Evolutionary conservation across 2,888 invertebrate species (phyloP).

Genomic region (Malachius bipustulatus): DNA sequence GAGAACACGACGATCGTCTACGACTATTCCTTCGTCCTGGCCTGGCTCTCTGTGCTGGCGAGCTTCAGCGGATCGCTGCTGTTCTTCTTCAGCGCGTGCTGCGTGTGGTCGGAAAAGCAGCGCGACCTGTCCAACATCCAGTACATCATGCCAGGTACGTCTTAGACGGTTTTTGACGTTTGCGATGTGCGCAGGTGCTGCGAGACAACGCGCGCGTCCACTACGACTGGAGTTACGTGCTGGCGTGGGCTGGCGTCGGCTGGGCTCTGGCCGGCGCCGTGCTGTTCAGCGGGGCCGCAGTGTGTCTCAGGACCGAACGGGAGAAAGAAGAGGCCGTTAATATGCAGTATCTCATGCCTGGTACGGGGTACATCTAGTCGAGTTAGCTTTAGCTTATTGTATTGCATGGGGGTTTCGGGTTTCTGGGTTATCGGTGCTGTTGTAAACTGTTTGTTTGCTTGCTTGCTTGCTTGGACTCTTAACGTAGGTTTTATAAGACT

Average conservation of each 20-base stretch:
- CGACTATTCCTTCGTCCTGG: conserved; percentile 79
- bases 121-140: conserved; percentile 69
- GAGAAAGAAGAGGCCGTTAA: conserved; percentile 92
- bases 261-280: conserved; percentile 84
- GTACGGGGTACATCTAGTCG: too few relatives aligned
- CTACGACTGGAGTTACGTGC: conserved; percentile 96
- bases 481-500: too few relatives aligned
- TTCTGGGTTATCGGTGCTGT: too few relatives aligned
- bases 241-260: conserved; percentile 93
- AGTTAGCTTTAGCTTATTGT: too few relatives aligned
- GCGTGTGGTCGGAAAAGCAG: conserved; percentile 64
- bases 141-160: conserved; percentile 77
- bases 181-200: conserved; percentile 53
- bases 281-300: conserved; percentile 85
- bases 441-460: too few relatives aligned
- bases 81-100: conserved; percentile 70
- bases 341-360: conserved; percentile 96
- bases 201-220: conserved; percentile 72
- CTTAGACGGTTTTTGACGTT: conserved; percentile 13
- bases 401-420: too few relatives aligned
- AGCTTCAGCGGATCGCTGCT: conserved; percentile 62
- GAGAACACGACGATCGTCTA: conserved; percentile 61
- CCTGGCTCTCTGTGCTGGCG: conserved; percentile 71
- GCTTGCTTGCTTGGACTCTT: too few relatives aligned
- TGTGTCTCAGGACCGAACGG: conserved; percentile 86